These are phyloP conservation scores for Trichonephila clavipes DNA, from an alignment of 1,140 invertebrate species.

Conservation along the genomic window DNA sequence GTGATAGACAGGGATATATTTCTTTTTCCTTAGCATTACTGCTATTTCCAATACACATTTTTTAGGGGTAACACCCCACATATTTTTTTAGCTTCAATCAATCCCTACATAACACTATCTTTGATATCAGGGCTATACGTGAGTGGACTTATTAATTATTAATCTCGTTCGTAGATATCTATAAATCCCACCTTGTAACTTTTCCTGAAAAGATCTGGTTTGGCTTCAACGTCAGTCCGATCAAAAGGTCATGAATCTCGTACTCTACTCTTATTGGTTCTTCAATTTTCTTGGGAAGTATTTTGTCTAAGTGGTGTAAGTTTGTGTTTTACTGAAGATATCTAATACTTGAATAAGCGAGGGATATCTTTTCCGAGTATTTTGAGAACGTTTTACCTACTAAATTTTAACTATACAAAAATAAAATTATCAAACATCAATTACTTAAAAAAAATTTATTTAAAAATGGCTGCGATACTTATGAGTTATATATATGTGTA, in stretches of 20 bases:
- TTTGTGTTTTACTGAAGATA: too few species aligned
- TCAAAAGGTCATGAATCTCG: background rate
- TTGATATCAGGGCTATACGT: background rate
- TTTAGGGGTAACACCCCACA: background rate
- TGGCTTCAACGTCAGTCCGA: background rate
- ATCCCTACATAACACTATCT: background rate
- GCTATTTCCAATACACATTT: background rate
- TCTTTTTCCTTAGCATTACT: background rate
- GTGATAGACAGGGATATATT: background rate
- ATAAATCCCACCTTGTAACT: background rate
- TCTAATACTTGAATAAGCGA: too few species aligned
- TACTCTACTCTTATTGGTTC: background rate
- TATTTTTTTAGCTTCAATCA: background rate
- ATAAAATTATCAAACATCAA: too few species aligned
- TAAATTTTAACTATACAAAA: too few species aligned
- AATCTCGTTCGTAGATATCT: background rate
- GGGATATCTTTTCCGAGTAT: too few species aligned
- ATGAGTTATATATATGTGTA: too few species aligned
- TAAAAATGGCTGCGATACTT: too few species aligned
- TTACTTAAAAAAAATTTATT: too few species aligned
- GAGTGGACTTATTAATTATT: conserved; percentile 16
- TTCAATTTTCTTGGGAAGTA: background rate
- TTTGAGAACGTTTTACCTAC: too few species aligned
- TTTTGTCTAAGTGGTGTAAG: background rate
- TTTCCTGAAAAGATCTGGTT: background rate